Evolutionary conservation across 2,888 invertebrate genomes (phyloP).

Genomic region (Julus scandinavius): DNA sequence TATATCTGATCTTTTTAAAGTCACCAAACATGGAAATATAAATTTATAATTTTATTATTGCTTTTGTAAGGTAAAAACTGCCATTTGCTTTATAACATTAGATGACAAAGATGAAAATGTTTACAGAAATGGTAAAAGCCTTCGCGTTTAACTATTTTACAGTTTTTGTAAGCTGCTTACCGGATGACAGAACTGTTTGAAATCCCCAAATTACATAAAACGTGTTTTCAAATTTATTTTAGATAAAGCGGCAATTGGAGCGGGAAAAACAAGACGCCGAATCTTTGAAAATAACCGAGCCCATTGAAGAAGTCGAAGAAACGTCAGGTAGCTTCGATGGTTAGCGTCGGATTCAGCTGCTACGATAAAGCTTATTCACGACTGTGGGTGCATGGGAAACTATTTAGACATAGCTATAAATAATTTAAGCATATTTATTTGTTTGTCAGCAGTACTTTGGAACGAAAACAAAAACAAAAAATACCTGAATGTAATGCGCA

Average conservation of each 20-base stretch:
- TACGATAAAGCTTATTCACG: not conserved
- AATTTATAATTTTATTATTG: too few relatives aligned
- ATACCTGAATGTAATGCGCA: conserved; percentile 13
- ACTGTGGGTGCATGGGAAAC: not conserved
- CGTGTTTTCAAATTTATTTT: not conserved
- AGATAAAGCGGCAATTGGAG: conserved; percentile 51
- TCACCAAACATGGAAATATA: too few relatives aligned
- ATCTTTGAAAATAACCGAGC: conserved; percentile 55
- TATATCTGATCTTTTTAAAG: too few relatives aligned
- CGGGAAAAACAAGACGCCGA: conserved; percentile 51
- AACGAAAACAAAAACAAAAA: not conserved
- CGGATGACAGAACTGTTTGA: too few relatives aligned
- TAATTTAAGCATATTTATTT: conserved; percentile 40
- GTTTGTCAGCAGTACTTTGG: conserved; percentile 45
- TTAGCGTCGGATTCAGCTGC: not conserved
- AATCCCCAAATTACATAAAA: not conserved
- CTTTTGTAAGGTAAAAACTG: too few relatives aligned
- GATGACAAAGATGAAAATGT: not conserved
- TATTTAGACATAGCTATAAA: conserved; percentile 38
- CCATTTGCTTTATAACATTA: not conserved
- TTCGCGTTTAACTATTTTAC: too few relatives aligned
- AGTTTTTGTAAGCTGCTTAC: too few relatives aligned
- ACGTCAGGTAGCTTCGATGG: conserved; percentile 55
- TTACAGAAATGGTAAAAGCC: not conserved
- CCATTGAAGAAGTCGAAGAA: conserved; percentile 57